A percentile compares a stretch with the other conserved stretches of the same genome.
Evolutionary conservation across 2,797 vertebrate genomes (phyloP).

Genomic region (Pogonophryne albipinna): DNA sequence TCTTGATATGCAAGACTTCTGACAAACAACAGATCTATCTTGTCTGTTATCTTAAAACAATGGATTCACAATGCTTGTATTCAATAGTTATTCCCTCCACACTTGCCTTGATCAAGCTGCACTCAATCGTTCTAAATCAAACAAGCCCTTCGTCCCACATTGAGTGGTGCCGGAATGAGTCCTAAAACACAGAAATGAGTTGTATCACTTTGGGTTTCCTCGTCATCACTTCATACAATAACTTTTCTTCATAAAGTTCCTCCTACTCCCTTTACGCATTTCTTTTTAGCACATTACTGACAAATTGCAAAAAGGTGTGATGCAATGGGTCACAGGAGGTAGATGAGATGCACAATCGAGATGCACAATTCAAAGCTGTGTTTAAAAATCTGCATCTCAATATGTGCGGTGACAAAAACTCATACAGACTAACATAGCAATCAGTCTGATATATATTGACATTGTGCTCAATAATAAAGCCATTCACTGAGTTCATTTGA

Average conservation of each 20-base stretch:
- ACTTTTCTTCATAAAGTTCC: constrained; percentile 10
- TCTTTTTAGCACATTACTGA: constrained; percentile 24
- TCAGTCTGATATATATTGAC: neutral
- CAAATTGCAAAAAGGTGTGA: neutral
- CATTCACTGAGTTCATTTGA: constrained; percentile 10
- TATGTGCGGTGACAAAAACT: neutral
- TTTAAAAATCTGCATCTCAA: constrained; percentile 1
- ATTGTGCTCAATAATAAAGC: neutral
- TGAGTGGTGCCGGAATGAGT: no score
- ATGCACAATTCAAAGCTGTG: constrained; percentile 36
- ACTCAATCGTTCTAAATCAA: no score
- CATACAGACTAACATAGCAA: neutral
- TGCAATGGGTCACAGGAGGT: neutral
- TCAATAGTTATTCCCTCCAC: no score
- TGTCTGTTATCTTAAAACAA: no score
- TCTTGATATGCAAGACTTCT: neutral
- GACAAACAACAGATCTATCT: no score
- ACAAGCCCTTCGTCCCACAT: no score
- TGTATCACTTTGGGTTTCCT: no score
- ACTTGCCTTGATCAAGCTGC: no score
- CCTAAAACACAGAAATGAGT: no score
- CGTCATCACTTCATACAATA: constrained; percentile 32
- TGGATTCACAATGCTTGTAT: no score
- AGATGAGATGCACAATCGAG: constrained; percentile 40
- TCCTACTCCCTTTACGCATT: constrained; percentile 20